Percentiles rank a stretch among this genome's conserved stretches.
These are phyloP conservation scores for Cariama cristata DNA, from an alignment of 2,113 vertebrate genomes.

Conservation along the genomic window DNA sequence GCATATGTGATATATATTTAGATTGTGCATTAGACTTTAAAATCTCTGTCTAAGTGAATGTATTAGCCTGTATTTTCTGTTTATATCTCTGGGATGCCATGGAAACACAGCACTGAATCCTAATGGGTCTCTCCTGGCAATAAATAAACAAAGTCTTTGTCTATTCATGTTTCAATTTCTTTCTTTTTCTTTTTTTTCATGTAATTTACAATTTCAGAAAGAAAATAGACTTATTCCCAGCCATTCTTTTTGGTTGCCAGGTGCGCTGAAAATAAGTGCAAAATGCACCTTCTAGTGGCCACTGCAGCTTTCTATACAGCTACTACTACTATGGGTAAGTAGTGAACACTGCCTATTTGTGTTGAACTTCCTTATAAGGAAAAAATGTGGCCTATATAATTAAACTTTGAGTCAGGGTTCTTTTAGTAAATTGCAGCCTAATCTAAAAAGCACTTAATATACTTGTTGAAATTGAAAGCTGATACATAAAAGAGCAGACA, in stretches of 20 bases:
- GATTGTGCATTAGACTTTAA: conserved; percentile 80
- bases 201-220: conserved; percentile 75
- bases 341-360: neutral
- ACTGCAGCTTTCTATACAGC: neutral
- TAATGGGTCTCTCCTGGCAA: conserved; percentile 77
- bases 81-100: conserved; percentile 80
- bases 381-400: conserved; percentile 64
- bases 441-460: conserved; percentile 69
- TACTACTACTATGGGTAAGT: neutral
- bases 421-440: conserved; percentile 65
- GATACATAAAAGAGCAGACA: conserved; percentile 46
- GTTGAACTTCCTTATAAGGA: neutral
- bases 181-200: conserved; percentile 15
- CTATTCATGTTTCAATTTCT: conserved; percentile 74
- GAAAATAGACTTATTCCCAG: conserved; percentile 58
- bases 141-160: conserved; percentile 83
- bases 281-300: conserved; percentile 71
- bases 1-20: conserved; percentile 78
- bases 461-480: conserved; percentile 66
- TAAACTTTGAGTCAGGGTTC: conserved; percentile 56
- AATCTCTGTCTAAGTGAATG: conserved; percentile 78
- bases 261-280: conserved; percentile 46
- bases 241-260: conserved; percentile 18
- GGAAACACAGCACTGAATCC: conserved; percentile 76
- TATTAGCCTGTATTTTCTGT: conserved; percentile 81